phyloP scores from a whole-genome alignment of 2,888 invertebrate genomes.

The Ptilodon capucinus region DNA sequence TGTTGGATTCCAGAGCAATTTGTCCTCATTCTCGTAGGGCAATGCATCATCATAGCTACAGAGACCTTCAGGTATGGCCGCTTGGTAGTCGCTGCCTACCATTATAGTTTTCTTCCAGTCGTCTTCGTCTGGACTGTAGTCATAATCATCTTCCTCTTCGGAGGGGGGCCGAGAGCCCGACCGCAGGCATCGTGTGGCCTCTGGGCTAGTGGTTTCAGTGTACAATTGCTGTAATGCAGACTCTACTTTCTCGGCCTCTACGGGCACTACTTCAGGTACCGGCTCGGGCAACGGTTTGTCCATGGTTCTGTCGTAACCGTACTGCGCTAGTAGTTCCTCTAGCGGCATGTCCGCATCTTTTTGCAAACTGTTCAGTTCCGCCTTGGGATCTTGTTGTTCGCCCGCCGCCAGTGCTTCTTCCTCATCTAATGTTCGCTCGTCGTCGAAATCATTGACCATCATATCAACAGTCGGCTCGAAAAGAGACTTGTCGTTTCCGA shows the following conservation, averaged over 20 bases:
- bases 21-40: slow-evolving; percentile 97
- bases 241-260: slow-evolving; percentile 69
- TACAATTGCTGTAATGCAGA: slow-evolving; percentile 76
- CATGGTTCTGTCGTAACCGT: slow-evolving; percentile 86
- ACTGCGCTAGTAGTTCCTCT: slow-evolving; percentile 94
- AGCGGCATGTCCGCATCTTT: slow-evolving; percentile 98
- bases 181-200: slow-evolving; percentile 72
- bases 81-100: slow-evolving; percentile 97
- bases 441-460: slow-evolving; percentile 99
- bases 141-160: slow-evolving; percentile 92
- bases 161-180: slow-evolving; percentile 89
- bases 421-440: slow-evolving; percentile 97
- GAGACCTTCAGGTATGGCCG: slow-evolving; percentile 95
- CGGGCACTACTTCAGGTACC: slow-evolving; percentile 59
- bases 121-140: slow-evolving; percentile 92
- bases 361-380: slow-evolving; percentile 94
- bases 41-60: slow-evolving; percentile 96
- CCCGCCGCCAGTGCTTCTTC: slow-evolving; percentile 97
- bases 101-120: slow-evolving; percentile 97
- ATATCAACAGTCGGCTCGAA: slow-evolving; percentile 98
- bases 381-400: slow-evolving; percentile 91
- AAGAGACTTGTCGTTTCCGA: slow-evolving; percentile 82
- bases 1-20: slow-evolving; percentile 95
- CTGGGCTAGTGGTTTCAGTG: slow-evolving; percentile 64
- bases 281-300: slow-evolving; percentile 63